Base-by-base conservation (phyloP, 1,140 invertebrate genomes). In the Diuraphis noxia region DNA sequence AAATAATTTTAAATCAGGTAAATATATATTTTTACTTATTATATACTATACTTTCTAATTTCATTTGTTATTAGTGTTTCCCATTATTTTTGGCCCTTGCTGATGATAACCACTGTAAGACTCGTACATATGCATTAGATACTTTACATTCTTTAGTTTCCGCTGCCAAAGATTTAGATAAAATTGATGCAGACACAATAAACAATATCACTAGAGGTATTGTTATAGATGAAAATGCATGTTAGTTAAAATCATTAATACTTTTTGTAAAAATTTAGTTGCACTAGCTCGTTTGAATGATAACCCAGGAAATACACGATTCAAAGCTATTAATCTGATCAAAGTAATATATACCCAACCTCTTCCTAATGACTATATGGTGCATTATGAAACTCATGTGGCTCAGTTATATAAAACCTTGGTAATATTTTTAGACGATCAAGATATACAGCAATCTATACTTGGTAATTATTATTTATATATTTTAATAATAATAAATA, bases 11-110 rank as follows among this genome's bases (percentile, higher is more conserved):
- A 38, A 81, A 91, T 19, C 89, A 30, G 49, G 89, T 91, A 81
- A n/a, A 19, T 90, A 81, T 46, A 79, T 25, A 30, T 38, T 40
- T 81, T 46, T 52, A 38, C n/a, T n/a, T 46, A 46, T 30, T 7
- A 81, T 13, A 21, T 81, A 30, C 30, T 81, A 49, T 13, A 49
- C n/a, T 9, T 49, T 38, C 0, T 41, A n/a, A 63, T 88, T 36
- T 49, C 3, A 72, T 72, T 88, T 88, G 9, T 52, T 79, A 1
- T 38, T 40, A 91, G 89, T 82, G 77, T 82, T 82, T 91, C 17
- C 89, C 89, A 38, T 38, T 91, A 38, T 91, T 91, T 91, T 91
- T 91, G 89, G 89, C 77, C 17, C 89, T 91, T 34, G 89, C 89
- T 41, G 89, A 91, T 52, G 89, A 91, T 52, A 91, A 91, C 21